A percentile compares a stretch with the other conserved stretches of the same genome.
Evolutionary conservation across 2,113 vertebrate genomes (phyloP).

Genomic region (Brachypodius melanocephalos): DNA sequence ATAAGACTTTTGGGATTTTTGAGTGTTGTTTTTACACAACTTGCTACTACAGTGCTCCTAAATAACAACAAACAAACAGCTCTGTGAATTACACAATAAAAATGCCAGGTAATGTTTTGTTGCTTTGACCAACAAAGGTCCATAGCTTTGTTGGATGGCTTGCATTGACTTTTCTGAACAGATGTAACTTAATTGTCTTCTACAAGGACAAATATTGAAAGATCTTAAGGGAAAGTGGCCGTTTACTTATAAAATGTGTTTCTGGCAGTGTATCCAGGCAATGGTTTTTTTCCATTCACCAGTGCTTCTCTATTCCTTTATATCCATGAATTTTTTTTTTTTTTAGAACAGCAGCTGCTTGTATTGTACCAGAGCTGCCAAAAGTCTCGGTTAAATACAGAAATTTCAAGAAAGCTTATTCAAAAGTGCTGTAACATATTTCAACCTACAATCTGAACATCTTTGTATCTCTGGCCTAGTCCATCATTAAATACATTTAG

Average conservation of each 20-base stretch:
- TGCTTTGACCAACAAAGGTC: not conserved
- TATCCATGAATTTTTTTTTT: not conserved
- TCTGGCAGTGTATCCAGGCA: not conserved
- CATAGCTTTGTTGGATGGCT: not conserved
- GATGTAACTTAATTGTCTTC: not conserved
- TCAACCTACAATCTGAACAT: not conserved
- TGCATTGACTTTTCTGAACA: not conserved
- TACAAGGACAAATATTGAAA: not conserved
- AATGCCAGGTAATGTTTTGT: not conserved
- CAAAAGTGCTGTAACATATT: not conserved
- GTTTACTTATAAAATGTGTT: not conserved
- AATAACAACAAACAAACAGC: not conserved
- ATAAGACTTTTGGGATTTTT: not conserved
- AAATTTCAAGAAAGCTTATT: not conserved
- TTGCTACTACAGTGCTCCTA: not conserved
- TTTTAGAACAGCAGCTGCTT: not conserved
- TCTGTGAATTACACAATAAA: not conserved
- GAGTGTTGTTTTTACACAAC: not conserved
- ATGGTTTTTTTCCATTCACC: not conserved
- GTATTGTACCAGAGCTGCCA: not conserved
- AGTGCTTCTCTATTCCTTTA: not conserved
- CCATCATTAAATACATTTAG: not conserved
- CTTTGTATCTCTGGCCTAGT: not conserved
- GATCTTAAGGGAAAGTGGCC: not conserved
- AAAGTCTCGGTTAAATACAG: not conserved